Evolutionary conservation across 2,888 invertebrate genomes (phyloP), one percentile per base, ranked within the genome.

Genomic region (Zhuqinia jingwanae): DNA sequence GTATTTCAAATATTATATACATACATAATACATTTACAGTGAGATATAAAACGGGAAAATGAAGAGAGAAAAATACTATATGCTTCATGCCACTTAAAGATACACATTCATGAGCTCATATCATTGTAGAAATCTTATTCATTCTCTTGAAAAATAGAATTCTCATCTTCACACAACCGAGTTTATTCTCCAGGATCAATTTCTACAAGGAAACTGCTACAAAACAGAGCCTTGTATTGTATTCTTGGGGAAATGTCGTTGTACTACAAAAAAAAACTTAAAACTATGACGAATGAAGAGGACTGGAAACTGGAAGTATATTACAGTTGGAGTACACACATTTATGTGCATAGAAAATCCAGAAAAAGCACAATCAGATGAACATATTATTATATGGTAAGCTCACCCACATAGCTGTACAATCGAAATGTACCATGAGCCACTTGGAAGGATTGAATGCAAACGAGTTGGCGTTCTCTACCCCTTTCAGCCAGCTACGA

Each of bases 401-500:
- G n/a, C 94, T 94, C 93, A 98, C 90, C 98, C 99, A 99, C 97
- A 99, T 96, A 0, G 98, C 98, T 0, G 99, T 99, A 92, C 99
- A 99, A 93, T 99, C 99, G 91, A 99, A 99, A 93, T 99, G 98
- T 10, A 99, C 97, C 98, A 99, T 97, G 92, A 99, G 93, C 98
- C 99, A 99, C 93, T 99, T 99, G 85, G 98, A 98, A 0, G 99
- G 98, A 93, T 99, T 99, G 93, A 99, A 99, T 1, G 98, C 99
- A 89, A 99, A 96, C 0, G 99, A 99, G 92, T 99, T 96, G 0
- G 97, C 98, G 90, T 95, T 94, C 92, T 98, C 96, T n/a, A 98
- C 95, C 5, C 99, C 99, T 87, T 95, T 95, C 92, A 98, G 92
- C 96, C 97, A 97, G 88, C 95, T 95, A 68, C 99, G 95, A 93